Evolutionary conservation across 2,797 vertebrate species (phyloP).

Genomic region (Phylloscopus collybita): DNA sequence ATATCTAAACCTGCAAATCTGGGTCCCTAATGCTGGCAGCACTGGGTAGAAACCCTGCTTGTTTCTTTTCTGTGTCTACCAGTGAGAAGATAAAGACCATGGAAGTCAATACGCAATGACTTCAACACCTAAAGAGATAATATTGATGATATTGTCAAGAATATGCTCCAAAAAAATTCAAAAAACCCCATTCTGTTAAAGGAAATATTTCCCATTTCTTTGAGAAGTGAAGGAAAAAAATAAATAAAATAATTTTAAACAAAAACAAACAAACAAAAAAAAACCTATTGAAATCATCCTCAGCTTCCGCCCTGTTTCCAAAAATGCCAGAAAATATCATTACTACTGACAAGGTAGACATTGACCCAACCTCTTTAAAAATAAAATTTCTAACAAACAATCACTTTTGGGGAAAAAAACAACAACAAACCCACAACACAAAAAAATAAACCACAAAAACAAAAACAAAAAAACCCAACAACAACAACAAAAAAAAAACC

Average conservation of each 20-base stretch:
- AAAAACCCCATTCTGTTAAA: not conserved
- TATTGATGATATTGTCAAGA: not conserved
- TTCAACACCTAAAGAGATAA: not conserved
- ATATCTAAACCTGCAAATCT: not conserved
- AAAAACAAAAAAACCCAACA: not conserved
- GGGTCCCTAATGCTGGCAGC: not conserved
- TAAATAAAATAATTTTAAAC: too few relatives aligned
- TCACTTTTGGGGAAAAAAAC: fast-evolving
- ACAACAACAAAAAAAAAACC: too few relatives aligned
- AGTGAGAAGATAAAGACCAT: not conserved
- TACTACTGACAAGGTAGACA: not conserved
- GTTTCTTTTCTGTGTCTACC: not conserved
- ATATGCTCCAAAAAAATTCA: fast-evolving
- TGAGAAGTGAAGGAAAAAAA: not conserved
- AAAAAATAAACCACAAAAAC: fast-evolving
- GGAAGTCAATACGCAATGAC: not conserved
- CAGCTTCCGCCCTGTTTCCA: fast-evolving
- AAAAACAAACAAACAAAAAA: too few relatives aligned
- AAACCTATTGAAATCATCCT: not conserved
- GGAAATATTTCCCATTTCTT: not conserved
- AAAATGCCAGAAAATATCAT: too few relatives aligned
- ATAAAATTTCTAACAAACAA: not conserved
- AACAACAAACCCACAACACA: not conserved
- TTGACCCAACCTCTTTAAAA: not conserved
- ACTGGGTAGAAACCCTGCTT: not conserved